Evolutionary conservation across 2,797 vertebrate species (phyloP), one percentile per base, ranked within the genome.

Genomic region (Siniperca undulata): DNA sequence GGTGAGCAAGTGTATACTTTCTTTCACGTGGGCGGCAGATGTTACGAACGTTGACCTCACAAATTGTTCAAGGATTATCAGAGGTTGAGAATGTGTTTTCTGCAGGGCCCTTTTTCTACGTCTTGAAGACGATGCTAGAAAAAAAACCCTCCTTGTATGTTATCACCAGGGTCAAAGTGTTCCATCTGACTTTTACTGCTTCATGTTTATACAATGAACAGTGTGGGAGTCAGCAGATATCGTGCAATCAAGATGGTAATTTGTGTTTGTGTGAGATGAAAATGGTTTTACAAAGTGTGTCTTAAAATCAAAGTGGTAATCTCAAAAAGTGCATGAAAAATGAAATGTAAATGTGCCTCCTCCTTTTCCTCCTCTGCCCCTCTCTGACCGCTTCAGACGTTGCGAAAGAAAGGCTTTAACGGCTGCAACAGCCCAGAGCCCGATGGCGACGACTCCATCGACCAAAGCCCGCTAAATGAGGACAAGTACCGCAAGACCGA

Each of bases 381-480:
- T 90, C 79, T 89, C 82, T 94, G 91, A 86, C 84, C 76, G 71
- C 93, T 95, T 87, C 97, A 99, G 98, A 99, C 98, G 0, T 97
- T 99, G 96, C 96, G 98, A 97, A 99, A 99, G 97, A 99, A 99
- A 95, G 98, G 98, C 94, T 99, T 99, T 97, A 99, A 99, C 27
- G 98, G 98, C 95, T 99, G 98, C 95, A 98, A 99, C 97, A 99
- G 98, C 95, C 98, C 98, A 0, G 98, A 99, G 90, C 97, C 98
- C 0, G 98, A 99, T 50, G 97, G 97, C 53, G 98, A 99, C 24
- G 98, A 99, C 95, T 98, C 98, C 67, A 97, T 99, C 91, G 98
- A 99, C 94, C 98, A 98, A 96, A 99, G 98, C 95, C 98, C 98
- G 24, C 94, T 99, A 94, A 97, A 97, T 84, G 97, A 99, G 73